Conservation (phyloP, 2,797 vertebrate genomes). For the Anisognathus igniventris region DNA sequence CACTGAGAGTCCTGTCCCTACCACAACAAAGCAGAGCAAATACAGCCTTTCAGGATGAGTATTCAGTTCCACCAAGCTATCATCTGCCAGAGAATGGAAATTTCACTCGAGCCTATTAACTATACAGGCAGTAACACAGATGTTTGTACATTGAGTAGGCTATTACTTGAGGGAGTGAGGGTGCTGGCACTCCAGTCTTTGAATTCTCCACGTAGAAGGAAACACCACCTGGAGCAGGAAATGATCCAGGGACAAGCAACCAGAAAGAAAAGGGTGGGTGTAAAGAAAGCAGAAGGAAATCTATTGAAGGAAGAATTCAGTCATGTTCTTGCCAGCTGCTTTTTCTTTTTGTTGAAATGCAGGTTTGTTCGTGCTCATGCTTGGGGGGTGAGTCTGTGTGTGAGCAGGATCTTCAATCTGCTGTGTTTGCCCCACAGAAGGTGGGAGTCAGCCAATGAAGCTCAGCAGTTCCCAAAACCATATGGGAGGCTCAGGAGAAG, state of each 20-base stretch:
- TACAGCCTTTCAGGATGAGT: neutral
- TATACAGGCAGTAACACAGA: neutral
- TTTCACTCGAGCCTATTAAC: conserved; percentile 14
- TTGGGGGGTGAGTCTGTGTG: neutral
- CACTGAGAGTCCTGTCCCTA: neutral
- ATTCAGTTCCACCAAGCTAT: neutral
- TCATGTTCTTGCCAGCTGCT: conserved; percentile 25
- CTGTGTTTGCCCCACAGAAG: conserved; percentile 7
- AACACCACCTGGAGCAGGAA: conserved; percentile 33
- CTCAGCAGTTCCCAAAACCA: conserved; percentile 21
- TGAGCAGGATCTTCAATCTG: neutral
- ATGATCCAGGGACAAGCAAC: conserved; percentile 38
- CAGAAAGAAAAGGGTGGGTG: neutral
- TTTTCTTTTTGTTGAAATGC: conserved; percentile 13
- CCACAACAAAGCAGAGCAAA: neutral
- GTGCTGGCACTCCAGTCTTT: neutral
- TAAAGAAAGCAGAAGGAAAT: conserved; percentile 1
- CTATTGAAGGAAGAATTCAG: neutral
- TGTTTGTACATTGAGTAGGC: neutral
- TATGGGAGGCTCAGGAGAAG: neutral
- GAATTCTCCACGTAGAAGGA: neutral
- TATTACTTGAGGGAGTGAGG: neutral
- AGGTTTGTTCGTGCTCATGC: neutral
- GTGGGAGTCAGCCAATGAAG: conserved; percentile 10
- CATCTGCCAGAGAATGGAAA: neutral